Base-by-base conservation (phyloP, 37 sponge, comb jelly and placozoan species). In the Amphimedon queenslandica region DNA sequence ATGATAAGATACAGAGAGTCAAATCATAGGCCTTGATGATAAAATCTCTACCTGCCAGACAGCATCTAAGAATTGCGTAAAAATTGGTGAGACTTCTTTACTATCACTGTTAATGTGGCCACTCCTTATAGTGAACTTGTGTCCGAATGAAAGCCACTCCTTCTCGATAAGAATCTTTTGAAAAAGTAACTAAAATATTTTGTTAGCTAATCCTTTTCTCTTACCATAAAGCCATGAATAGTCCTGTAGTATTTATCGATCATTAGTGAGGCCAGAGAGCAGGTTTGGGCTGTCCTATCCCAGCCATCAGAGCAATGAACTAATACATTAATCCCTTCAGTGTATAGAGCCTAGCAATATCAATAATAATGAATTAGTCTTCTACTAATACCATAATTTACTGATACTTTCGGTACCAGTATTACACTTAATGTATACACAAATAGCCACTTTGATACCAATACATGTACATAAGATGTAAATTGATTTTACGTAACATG, bases 291-390 rank as follows among this genome's bases (percentile, higher is more conserved):
- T 2, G 94, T 93, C 28, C 94, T 64, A 80, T 93, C 94, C 94
- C 94, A 93, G 24, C 94, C 94, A 55, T 93, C 94, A 37, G 86
- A 84, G 37, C 94, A 93, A 84, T 93, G 94, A 40, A 93, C 83
- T 36, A 93, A 30, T 2, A 93, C 91, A 76, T 77, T 86, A 4
- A 42, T 31, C 18, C 77, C 71, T 27, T 82, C 79, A 13, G 55
- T 40, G 57, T 36, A 41, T 18, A 90, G 58, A n/a, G 87, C 77
- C 77, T 93, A 77, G 65, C n/a, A n/a, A n/a, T n/a, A n/a, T n/a
- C n/a, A 55, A n/a, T n/a, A n/a, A n/a, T n/a, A n/a, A n/a, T n/a
- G n/a, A n/a, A n/a, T n/a, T n/a, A n/a, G n/a, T n/a, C n/a, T n/a
- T n/a, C n/a, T n/a, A n/a, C n/a, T n/a, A n/a, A n/a, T n/a, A n/a